Evolutionary conservation across 2,888 invertebrate species (phyloP).

Genomic region (Malthinus seriepunctatus): DNA sequence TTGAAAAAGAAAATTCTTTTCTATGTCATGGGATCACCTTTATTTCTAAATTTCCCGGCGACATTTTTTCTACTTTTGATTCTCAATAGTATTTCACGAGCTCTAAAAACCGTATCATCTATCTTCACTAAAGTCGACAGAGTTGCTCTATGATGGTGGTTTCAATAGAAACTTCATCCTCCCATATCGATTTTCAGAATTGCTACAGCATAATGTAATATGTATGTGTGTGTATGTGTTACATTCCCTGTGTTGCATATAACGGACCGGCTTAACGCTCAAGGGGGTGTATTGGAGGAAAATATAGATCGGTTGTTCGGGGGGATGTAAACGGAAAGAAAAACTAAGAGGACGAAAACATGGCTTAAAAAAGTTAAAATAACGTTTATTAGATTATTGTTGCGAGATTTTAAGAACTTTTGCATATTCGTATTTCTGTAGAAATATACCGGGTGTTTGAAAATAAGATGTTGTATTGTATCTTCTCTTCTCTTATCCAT

Average conservation of each 20-base stretch:
- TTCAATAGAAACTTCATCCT: slow-evolving; percentile 25
- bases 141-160: slow-evolving; percentile 17
- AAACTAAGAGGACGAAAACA: too few relatives aligned
- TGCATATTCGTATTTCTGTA: too few relatives aligned
- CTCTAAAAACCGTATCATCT: slow-evolving; percentile 14
- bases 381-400: too few relatives aligned
- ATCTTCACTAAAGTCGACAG: slow-evolving; percentile 17
- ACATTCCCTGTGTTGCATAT: slow-evolving; percentile 14
- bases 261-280: slow-evolving; percentile 1
- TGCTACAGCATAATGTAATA: slow-evolving; percentile 11
- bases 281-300: not conserved
- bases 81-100: slow-evolving; percentile 14
- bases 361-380: too few relatives aligned
- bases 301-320: slow-evolving; percentile 1
- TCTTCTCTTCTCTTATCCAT: too few relatives aligned
- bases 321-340: not conserved
- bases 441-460: too few relatives aligned
- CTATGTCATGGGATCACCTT: not conserved
- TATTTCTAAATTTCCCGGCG: not conserved
- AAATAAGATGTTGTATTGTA: too few relatives aligned
- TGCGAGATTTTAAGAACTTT: too few relatives aligned
- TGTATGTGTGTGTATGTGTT: slow-evolving; percentile 5
- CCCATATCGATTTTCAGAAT: slow-evolving; percentile 22
- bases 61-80: not conserved
- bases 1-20: too few relatives aligned